These are phyloP conservation scores for Etheostoma perlongum DNA, from an alignment of 2,797 vertebrate genomes.

Conservation along the genomic window DNA sequence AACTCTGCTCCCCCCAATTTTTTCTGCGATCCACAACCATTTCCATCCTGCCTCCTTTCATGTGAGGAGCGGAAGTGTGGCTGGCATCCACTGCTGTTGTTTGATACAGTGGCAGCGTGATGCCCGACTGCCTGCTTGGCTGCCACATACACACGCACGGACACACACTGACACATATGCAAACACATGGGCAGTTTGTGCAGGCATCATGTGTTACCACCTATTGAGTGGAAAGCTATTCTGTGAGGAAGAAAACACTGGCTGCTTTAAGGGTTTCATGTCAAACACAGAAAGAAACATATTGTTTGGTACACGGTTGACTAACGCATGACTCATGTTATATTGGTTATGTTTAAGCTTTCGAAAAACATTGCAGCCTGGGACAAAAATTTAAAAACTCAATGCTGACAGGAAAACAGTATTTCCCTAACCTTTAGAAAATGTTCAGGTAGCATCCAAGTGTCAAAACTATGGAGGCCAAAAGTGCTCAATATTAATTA, in stretches of 20 bases:
- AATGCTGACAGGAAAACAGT: background rate
- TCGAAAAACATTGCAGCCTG: background rate
- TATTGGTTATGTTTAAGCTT: background rate
- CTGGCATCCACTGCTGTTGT: constrained; percentile 68
- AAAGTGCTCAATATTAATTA: background rate
- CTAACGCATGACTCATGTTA: background rate
- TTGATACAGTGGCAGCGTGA: constrained; percentile 73
- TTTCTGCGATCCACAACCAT: constrained; percentile 25
- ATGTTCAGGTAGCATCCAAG: background rate
- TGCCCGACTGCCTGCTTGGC: constrained; percentile 68
- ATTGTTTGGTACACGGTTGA: background rate
- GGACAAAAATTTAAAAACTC: background rate
- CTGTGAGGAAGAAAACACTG: constrained; percentile 36
- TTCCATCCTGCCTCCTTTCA: constrained; percentile 59
- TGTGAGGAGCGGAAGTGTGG: constrained; percentile 71
- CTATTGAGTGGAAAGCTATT: constrained; percentile 46
- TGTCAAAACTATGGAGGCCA: background rate
- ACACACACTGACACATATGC: background rate
- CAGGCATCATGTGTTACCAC: constrained; percentile 45
- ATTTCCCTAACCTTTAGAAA: background rate
- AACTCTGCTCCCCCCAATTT: background rate
- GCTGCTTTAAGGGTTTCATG: constrained; percentile 37
- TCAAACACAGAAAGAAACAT: constrained; percentile 19
- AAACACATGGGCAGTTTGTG: constrained; percentile 37
- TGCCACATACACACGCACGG: constrained; percentile 23